A percentile compares a stretch with the other conserved stretches of the same genome.
Evolutionary conservation across 2,888 invertebrate genomes (phyloP).

Genomic region (Agrotis exclamationis): DNA sequence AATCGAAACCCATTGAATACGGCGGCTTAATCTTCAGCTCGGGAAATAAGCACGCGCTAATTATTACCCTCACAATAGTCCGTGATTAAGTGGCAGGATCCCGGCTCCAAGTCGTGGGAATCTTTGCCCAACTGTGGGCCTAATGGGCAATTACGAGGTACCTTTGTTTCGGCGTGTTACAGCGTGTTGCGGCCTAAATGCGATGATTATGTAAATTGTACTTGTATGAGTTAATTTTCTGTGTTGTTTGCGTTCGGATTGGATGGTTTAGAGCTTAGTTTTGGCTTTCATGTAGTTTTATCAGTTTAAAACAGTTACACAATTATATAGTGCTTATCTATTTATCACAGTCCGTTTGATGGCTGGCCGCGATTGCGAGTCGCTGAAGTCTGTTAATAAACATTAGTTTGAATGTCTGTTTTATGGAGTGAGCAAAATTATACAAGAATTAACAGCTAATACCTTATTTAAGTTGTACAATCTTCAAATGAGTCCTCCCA

Average conservation of each 20-base stretch:
- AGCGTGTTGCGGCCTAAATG: constrained; percentile 45
- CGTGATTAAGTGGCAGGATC: constrained; percentile 27
- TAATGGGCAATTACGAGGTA: constrained; percentile 45
- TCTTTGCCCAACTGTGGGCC: constrained; percentile 54
- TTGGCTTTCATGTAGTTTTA: constrained; percentile 19
- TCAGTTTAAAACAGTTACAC: constrained; percentile 14
- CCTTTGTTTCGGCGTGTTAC: constrained; percentile 38
- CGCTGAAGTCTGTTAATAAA: neutral
- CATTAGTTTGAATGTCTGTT: neutral
- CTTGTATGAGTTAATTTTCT: constrained; percentile 46
- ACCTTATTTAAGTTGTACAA: too few relatives aligned
- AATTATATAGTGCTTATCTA: neutral
- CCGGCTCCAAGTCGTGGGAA: constrained; percentile 29
- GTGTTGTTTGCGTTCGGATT: constrained; percentile 45
- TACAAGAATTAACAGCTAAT: neutral
- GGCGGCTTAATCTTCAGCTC: constrained; percentile 16
- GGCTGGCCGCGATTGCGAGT: neutral
- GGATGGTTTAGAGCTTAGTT: constrained; percentile 16
- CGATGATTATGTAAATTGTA: constrained; percentile 50
- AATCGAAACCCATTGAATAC: constrained; percentile 11
- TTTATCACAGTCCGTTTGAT: neutral
- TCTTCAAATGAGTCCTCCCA: too few relatives aligned
- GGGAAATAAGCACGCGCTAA: constrained; percentile 27
- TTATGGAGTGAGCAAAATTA: neutral
- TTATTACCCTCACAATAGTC: constrained; percentile 21